Base-by-base conservation (phyloP, 2,113 vertebrate genomes). In the Oryzias woworae region DNA sequence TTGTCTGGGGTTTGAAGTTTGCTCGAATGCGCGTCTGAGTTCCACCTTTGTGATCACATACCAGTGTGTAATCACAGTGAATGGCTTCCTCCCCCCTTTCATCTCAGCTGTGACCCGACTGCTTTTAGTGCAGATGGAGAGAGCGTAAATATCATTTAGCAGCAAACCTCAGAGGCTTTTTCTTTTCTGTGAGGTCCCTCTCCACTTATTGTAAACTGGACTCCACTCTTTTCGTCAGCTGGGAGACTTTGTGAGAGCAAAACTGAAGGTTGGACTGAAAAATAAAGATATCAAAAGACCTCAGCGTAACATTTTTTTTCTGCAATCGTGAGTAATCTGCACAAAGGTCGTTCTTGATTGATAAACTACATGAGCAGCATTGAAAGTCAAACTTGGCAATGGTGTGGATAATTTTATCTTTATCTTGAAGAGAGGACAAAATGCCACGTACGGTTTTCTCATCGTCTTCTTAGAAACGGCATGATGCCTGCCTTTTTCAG, bases 1-100 rank as follows among this genome's bases (percentile, higher is more conserved):
- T 17, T 46, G 18, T 36, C 60, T 45, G 13, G 48, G 54, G 63
- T 62, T n/a, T 71, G 24, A 53, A 61, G 57, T 64, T 71, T n/a
- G 47, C 22, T n/a, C 20, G 20, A 22, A 17, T 56, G 24, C 45
- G 17, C n/a, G 43, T 53, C 42, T 14, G 26, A 31, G 18, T 58
- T n/a, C 18, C 22, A 48, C 43, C 47, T 48, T 2, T 8, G 12
- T 63, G 55, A 50, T 71, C 48, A 44, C 22, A 56, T 24, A 57
- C 14, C n/a, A 5, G 22, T 45, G 58, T 68, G 18, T 65, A 57
- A 62, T 64, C 26, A 57, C 28, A 41, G 31, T 36, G 64, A 64
- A 51, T 24, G 23, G 26, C 51, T 45, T 36, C 24, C 43, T 31
- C 18, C 51, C 18, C 23, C 17, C n/a, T 4, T 43, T 8, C n/a